These are phyloP conservation scores for Mesoclemmys tuberculata DNA, from an alignment of 2,113 vertebrate genomes.

Conservation along the genomic window DNA sequence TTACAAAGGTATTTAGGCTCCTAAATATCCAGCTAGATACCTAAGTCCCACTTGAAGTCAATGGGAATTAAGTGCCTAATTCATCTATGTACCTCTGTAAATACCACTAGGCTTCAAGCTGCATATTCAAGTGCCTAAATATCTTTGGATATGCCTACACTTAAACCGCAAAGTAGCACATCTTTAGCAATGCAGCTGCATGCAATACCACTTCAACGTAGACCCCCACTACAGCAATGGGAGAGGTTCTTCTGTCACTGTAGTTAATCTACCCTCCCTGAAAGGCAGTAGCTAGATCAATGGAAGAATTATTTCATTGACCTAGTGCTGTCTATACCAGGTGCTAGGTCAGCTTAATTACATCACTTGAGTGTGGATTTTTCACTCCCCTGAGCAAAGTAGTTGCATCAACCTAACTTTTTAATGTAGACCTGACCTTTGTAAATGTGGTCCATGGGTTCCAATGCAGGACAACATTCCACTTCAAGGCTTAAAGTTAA, in stretches of 20 bases:
- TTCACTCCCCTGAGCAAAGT: background rate
- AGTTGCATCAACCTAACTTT: background rate
- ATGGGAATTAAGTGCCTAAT: constrained; percentile 7
- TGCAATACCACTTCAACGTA: background rate
- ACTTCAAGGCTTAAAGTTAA: background rate
- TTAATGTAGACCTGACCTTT: background rate
- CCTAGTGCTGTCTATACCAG: no score
- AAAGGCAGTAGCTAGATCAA: no score
- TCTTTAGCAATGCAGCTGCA: background rate
- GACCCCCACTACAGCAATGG: background rate
- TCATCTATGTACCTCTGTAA: constrained; percentile 23
- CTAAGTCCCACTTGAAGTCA: accelerated
- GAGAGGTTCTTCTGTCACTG: no score
- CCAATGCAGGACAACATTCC: background rate
- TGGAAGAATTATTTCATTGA: no score
- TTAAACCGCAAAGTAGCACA: background rate
- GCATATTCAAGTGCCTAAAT: constrained; percentile 9
- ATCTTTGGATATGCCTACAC: background rate
- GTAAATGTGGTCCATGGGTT: background rate
- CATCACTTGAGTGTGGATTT: no score
- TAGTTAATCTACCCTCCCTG: no score
- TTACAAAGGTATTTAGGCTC: background rate
- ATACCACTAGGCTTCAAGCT: background rate
- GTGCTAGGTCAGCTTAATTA: no score
- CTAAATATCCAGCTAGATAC: background rate